These are phyloP conservation scores for Chrysopilus asiliformis DNA, from an alignment of 2,888 invertebrate species.

Conservation along the genomic window DNA sequence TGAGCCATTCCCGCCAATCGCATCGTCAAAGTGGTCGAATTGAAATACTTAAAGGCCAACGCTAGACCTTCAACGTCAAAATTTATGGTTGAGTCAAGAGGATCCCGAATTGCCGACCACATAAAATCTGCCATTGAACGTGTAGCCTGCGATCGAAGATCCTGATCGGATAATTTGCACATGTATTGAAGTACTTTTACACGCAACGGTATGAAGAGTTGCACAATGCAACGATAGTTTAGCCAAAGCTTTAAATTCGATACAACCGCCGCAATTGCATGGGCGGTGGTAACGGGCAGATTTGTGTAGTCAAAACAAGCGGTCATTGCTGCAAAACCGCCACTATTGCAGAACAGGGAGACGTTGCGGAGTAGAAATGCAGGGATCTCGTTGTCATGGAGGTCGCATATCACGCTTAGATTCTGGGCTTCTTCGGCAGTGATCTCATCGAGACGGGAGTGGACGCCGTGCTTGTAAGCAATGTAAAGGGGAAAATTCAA, in stretches of 20 bases:
- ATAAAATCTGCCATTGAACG: conserved; percentile 93
- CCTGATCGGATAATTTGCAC: conserved; percentile 86
- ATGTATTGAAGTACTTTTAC: conserved; percentile 81
- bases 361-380: conserved; percentile 82
- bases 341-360: conserved; percentile 83
- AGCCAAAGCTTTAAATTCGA: conserved; percentile 90
- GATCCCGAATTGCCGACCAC: conserved; percentile 92
- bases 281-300: conserved; percentile 77
- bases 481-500: conserved; percentile 81
- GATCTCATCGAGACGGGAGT: conserved; percentile 67
- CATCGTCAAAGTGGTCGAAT: conserved; percentile 88
- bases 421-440: conserved; percentile 64
- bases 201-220: conserved; percentile 75
- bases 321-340: conserved; percentile 78
- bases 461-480: conserved; percentile 72
- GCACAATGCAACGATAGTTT: conserved; percentile 79
- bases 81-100: conserved; percentile 69
- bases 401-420: conserved; percentile 55
- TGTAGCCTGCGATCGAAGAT: conserved; percentile 73
- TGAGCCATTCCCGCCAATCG: conserved; percentile 85
- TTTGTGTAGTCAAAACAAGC: conserved; percentile 70
- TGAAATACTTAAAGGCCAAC: conserved; percentile 92
- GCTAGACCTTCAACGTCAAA: conserved; percentile 83
- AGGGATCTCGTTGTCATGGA: conserved; percentile 87
- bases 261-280: conserved; percentile 81